Evolutionary conservation across 2,888 invertebrate genomes (phyloP), one percentile per base, ranked within the genome.

Genomic region (Apamea anceps): DNA sequence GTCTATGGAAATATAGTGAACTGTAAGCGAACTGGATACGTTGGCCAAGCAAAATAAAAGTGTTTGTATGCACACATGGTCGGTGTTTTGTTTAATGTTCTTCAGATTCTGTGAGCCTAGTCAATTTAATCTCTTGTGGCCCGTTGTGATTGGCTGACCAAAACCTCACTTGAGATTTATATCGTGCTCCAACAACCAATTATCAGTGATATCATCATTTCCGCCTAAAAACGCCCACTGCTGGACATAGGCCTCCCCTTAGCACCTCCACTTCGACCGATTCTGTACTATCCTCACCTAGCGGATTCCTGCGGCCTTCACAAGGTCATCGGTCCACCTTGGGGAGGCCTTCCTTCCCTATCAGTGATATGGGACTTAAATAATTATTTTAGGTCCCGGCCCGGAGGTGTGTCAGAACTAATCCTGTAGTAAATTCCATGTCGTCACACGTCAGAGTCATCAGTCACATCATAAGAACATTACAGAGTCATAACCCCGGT

Each of bases 1-100:
- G 87, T 79, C 74, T 73, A 82, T 75, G 81, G 81, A 73, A 85
- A 85, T 85, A 79, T 80, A 78, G 77, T 79, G 72, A 79, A 78
- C 80, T 81, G 82, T 57, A 65, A 83, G 85, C 77, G 80, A 80
- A 78, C 67, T 70, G 68, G 45, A 72, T 73, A 57, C 80, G 70
- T 80, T 42, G 66, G 77, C 73, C 77, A 85, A 85, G 76, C 67
- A 66, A 82, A 82, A 83, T 79, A 82, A 79, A 79, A 82, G 75
- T 62, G 71, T 83, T 42, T 71, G 60, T 54, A 83, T 66, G 84
- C 74, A 72, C 83, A 82, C 70, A 65, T 51, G 65, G 65, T 25
- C 42, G 32, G 51, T n/a, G 45, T 51, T 78, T 83, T 78, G 70
- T 83, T 54, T 15, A 42, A 28, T 71, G 83, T 65, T 72, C 72